These are phyloP conservation scores for Diachasmimorpha longicaudata DNA, from an alignment of 1,140 invertebrate species.

Conservation along the genomic window DNA sequence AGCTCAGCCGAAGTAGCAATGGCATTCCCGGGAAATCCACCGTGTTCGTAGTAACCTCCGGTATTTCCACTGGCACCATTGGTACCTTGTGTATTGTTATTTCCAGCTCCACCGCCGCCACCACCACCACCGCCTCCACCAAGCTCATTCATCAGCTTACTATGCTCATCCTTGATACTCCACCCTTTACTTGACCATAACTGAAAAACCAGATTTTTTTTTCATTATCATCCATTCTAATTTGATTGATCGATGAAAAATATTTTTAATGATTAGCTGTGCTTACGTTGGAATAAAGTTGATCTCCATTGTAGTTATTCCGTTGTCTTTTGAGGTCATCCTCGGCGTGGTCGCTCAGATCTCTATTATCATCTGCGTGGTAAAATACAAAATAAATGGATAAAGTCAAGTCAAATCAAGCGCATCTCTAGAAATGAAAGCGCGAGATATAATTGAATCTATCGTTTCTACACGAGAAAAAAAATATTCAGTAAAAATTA, in stretches of 20 bases:
- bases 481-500: too few species aligned
- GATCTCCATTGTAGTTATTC: constrained; percentile 87
- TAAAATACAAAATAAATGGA: constrained; percentile 26
- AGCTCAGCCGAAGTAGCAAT: constrained; percentile 70
- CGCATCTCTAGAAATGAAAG: too few species aligned
- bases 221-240: neutral
- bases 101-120: constrained; percentile 51
- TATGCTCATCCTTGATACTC: constrained; percentile 85
- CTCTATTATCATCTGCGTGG: constrained; percentile 80
- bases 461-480: too few species aligned
- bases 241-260: neutral
- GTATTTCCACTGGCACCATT: constrained; percentile 44
- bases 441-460: too few species aligned
- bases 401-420: neutral
- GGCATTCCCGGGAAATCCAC: constrained; percentile 66
- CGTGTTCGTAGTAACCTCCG: constrained; percentile 70
- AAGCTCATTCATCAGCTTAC: constrained; percentile 80
- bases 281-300: constrained; percentile 87
- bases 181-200: constrained; percentile 82
- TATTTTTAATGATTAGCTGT: neutral
- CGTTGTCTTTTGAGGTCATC: constrained; percentile 86
- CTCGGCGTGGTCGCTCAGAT: constrained; percentile 82
- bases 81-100: constrained; percentile 46
- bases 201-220: constrained; percentile 59
- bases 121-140: constrained; percentile 66